Conservation (phyloP, 2,888 invertebrate genomes). For the Ryuthela nishihirai region DNA sequence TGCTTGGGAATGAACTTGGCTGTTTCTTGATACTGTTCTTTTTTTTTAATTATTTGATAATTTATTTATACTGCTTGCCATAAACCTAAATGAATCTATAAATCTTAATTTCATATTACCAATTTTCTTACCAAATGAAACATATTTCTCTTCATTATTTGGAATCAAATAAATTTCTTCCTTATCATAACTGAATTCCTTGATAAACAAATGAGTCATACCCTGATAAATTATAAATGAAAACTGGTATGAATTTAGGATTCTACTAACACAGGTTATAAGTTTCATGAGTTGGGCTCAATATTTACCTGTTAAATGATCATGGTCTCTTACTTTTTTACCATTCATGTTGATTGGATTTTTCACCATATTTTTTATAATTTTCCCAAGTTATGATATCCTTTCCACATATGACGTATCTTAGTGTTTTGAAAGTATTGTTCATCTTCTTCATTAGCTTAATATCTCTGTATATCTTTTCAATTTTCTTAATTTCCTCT, state of each 20-base stretch:
- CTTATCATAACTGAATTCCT: conserved; percentile 3
- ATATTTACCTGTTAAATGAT: conserved; percentile 4
- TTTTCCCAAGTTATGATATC: background rate
- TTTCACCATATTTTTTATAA: no score
- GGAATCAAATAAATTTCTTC: background rate
- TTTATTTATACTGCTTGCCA: background rate
- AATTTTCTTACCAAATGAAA: background rate
- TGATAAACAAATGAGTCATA: conserved; percentile 28
- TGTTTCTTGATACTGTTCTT: background rate
- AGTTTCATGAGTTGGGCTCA: background rate
- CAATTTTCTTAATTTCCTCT: conserved; percentile 4
- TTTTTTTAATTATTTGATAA: background rate
- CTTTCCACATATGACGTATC: background rate
- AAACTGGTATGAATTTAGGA: conserved; percentile 7
- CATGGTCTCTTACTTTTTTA: conserved; percentile 10
- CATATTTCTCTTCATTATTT: background rate
- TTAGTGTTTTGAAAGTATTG: conserved; percentile 3
- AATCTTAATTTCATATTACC: background rate
- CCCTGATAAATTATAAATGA: conserved; percentile 13
- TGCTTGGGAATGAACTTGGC: background rate
- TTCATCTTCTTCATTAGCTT: conserved; percentile 1
- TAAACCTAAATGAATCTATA: background rate
- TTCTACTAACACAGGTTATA: background rate
- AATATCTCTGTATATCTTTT: background rate
- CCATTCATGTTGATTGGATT: background rate